Conservation (phyloP, 2,888 invertebrate species). For the Calameuta filiformis region DNA sequence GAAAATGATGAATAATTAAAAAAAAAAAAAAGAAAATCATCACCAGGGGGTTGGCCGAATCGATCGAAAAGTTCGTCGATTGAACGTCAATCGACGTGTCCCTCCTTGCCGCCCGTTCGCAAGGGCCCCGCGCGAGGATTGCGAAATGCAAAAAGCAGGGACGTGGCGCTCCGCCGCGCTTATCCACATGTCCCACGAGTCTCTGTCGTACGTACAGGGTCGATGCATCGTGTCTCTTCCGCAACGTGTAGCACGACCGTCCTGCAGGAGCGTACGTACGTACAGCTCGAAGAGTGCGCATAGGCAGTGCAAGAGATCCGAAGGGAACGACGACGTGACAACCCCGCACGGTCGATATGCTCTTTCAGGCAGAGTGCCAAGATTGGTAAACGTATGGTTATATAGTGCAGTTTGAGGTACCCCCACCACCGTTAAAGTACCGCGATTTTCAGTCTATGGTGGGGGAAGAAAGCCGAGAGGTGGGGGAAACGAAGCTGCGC, state of each 20-base stretch:
- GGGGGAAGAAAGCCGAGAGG: slow-evolving; percentile 33
- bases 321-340: slow-evolving; percentile 56
- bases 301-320: slow-evolving; percentile 50
- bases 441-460: slow-evolving; percentile 19
- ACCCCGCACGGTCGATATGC: slow-evolving; percentile 66
- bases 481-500: slow-evolving; percentile 54
- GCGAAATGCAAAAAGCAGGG: no score
- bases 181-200: not conserved
- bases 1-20: no score
- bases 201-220: not conserved
- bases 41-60: no score
- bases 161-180: no score
- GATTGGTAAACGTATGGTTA: slow-evolving; percentile 61
- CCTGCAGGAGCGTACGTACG: slow-evolving; percentile 48
- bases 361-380: slow-evolving; percentile 67
- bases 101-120: no score
- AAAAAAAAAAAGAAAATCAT: no score
- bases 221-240: slow-evolving; percentile 7
- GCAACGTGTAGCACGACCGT: slow-evolving; percentile 40
- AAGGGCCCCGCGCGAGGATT: no score
- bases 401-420: slow-evolving; percentile 57
- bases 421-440: slow-evolving; percentile 28
- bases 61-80: no score
- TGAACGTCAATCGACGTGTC: no score
- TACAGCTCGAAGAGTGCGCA: slow-evolving; percentile 49